Conservation (phyloP, 2,113 vertebrate species). For the Psettodes erumei region DNA sequence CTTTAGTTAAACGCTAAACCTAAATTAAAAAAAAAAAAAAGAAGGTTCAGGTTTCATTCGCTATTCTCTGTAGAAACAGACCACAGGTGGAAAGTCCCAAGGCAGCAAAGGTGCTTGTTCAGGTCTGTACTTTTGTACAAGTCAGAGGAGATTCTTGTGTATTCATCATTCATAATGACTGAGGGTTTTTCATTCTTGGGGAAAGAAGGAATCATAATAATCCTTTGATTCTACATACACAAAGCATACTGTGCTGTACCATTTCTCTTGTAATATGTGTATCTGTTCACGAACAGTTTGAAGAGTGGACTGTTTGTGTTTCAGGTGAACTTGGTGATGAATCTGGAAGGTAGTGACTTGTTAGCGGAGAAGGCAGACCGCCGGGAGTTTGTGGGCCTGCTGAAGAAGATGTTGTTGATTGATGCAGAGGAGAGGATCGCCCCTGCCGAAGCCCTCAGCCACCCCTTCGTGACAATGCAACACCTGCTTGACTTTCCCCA, state of each 20-base stretch:
- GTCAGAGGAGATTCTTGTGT: slow-evolving; percentile 27
- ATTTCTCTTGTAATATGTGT: not conserved
- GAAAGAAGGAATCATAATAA: not conserved
- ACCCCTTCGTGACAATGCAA: slow-evolving; percentile 98
- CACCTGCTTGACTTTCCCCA: slow-evolving; percentile 98
- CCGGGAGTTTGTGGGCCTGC: slow-evolving; percentile 94
- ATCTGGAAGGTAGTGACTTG: slow-evolving; percentile 97
- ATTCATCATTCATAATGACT: not conserved
- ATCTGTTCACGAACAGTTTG: not conserved
- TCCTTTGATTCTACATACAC: not conserved
- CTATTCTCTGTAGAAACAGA: slow-evolving; percentile 9
- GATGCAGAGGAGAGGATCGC: slow-evolving; percentile 95
- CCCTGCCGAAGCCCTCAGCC: slow-evolving; percentile 91
- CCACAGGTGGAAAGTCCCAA: slow-evolving; percentile 52
- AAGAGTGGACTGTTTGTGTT: slow-evolving; percentile 8
- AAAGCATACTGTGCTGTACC: not conserved
- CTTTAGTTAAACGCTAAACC: slow-evolving; percentile 12
- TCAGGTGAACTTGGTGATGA: slow-evolving; percentile 99
- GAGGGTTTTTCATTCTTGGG: slow-evolving; percentile 7
- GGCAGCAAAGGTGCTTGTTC: not conserved
- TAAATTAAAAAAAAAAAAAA: slow-evolving; percentile 1
- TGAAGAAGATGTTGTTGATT: slow-evolving; percentile 99
- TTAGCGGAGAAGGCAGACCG: slow-evolving; percentile 97
- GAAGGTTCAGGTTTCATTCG: slow-evolving; percentile 28
- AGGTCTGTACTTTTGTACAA: slow-evolving; percentile 14